Base-by-base conservation (phyloP, 2,888 invertebrate species). In the Plusia festucae region DNA sequence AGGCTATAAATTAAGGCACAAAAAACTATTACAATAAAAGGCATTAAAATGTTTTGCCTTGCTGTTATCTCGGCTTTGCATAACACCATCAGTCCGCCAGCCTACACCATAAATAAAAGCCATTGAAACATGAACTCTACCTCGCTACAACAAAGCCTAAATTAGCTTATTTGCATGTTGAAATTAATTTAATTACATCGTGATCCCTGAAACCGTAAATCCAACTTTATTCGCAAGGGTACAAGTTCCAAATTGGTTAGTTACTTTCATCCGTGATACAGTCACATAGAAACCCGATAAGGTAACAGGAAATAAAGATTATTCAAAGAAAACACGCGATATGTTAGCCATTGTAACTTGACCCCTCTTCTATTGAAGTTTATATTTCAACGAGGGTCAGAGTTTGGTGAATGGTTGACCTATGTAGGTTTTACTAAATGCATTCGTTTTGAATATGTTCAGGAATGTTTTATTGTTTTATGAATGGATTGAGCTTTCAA, bases 301-400 rank as follows among this genome's bases (percentile, higher is more conserved):
- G 73, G 70, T 73, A 60, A 70, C 67, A 78, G 82, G 76, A 82
- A 82, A 82, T 73, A 75, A 72, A 79, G 69, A 75, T 81, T 79
- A 81, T 70, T 78, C 80, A 79, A 78, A 73, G 75, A 70, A 79
- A 71, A 53, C 81, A 81, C 82, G 81, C 81, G 71, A 81, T 66
- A 15, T 49, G 32, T 53, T 6, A 34, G 11, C 77, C 68, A 72
- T 13, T 71, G 8, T 60, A 58, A 54, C 18, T 49, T 46, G 82
- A 79, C 15, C 79, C 44, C 34, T 67, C 6, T 18, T 16, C 32
- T 32, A 61, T 57, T 64, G 57, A 13, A 27, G 40, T 60, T 65
- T 61, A 51, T 62, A 60, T 9, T 7, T 55, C 53, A 57, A 59
- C 11, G 5, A 51, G 62, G 79, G 53, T 65, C 81, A 54, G 22